These are phyloP conservation scores for Aurelia sp. DNA, from an alignment of 30 jellyfish, hydroid and myxozoan genomes.

Conservation along the genomic window DNA sequence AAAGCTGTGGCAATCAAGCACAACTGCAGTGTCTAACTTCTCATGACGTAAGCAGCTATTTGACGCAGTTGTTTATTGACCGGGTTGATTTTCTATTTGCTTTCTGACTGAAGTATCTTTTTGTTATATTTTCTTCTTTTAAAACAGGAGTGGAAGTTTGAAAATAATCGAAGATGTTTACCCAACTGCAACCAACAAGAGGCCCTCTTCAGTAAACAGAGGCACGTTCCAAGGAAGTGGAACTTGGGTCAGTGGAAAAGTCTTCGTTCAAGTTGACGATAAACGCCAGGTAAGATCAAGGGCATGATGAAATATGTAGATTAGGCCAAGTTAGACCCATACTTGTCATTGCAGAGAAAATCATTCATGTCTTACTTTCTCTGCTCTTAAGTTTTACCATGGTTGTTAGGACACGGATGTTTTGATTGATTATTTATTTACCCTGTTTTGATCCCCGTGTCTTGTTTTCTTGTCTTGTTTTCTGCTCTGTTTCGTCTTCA, in stretches of 20 bases:
- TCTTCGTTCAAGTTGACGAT: slow-evolving; percentile 60
- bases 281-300: slow-evolving; percentile 41
- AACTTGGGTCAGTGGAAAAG: slow-evolving; percentile 71
- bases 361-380: no score
- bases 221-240: slow-evolving; percentile 70
- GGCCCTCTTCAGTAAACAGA: slow-evolving; percentile 15
- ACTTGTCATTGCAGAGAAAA: no score
- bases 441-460: no score
- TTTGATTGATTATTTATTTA: no score
- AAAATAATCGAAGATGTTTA: slow-evolving; percentile 42
- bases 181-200: slow-evolving; percentile 47
- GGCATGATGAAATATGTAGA: no score
- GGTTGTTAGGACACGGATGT: no score
- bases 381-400: no score
- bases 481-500: no score
- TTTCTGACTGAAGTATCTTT: background rate
- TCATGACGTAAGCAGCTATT: background rate
- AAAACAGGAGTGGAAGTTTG: slow-evolving; percentile 36
- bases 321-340: no score
- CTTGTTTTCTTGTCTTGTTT: no score
- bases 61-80: background rate
- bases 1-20: no score
- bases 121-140: background rate
- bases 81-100: background rate
- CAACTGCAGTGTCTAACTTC: no score